Conservation (phyloP, 2,888 invertebrate genomes). For the Cosmia pyralina region DNA sequence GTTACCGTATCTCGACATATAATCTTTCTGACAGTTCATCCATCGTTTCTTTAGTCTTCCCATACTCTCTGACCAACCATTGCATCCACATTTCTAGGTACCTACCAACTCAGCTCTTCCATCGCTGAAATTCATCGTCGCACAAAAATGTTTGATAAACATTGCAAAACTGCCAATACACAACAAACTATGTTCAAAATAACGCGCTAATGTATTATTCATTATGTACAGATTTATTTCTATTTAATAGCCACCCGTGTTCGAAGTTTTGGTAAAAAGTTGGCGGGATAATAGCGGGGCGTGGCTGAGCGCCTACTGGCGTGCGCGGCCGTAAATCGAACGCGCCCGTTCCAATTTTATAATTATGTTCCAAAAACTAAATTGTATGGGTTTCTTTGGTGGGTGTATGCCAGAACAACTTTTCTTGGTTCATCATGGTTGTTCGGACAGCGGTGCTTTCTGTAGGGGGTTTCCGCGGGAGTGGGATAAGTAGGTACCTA, state of each 20-base stretch:
- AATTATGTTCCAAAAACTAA: slow-evolving; percentile 67
- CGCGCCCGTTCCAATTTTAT: slow-evolving; percentile 69
- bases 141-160: background rate
- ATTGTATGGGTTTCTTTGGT: slow-evolving; percentile 38
- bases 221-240: slow-evolving; percentile 57
- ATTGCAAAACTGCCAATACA: slow-evolving; percentile 11
- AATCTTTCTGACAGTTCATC: no score
- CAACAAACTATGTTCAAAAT: slow-evolving; percentile 14
- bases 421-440: background rate
- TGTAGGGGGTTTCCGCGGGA: no score
- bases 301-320: slow-evolving; percentile 75
- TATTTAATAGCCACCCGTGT: slow-evolving; percentile 60
- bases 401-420: background rate
- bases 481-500: background rate
- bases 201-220: slow-evolving; percentile 46
- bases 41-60: no score
- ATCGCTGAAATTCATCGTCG: background rate
- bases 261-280: slow-evolving; percentile 63
- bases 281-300: slow-evolving; percentile 75
- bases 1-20: no score
- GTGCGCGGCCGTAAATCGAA: slow-evolving; percentile 72
- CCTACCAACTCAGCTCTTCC: no score
- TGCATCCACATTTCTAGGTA: no score
- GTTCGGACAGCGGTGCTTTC: background rate
- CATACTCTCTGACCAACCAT: no score